Conservation (phyloP, 1,140 invertebrate species). For the Galendromus occidentalis region DNA sequence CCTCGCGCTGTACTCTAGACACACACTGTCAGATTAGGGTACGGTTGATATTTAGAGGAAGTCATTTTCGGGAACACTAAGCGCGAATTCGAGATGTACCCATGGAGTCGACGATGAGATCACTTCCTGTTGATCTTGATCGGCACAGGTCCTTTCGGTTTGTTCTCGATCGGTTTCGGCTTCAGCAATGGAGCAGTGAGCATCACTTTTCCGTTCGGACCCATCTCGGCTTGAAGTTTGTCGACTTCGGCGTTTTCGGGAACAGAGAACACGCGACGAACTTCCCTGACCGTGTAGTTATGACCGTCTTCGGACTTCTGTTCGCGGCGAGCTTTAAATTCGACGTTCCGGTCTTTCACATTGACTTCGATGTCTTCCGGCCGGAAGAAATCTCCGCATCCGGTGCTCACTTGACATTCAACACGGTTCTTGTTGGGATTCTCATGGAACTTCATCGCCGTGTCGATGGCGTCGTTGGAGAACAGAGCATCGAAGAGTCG, state of each 20-base stretch:
- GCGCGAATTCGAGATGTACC: too few relatives aligned
- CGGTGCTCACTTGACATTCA: not conserved
- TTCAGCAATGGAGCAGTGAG: not conserved
- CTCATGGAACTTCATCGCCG: not conserved
- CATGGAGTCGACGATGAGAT: too few relatives aligned
- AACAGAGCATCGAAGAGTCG: not conserved
- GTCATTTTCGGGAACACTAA: too few relatives aligned
- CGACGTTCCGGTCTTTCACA: not conserved
- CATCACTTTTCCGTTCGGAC: not conserved
- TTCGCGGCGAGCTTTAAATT: slow-evolving; percentile 7
- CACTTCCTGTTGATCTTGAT: not conserved
- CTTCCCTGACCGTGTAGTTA: not conserved
- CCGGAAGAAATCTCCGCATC: not conserved
- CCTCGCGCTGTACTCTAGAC: too few relatives aligned
- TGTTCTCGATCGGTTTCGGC: not conserved
- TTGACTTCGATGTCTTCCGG: slow-evolving; percentile 1
- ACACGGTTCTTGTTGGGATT: not conserved
- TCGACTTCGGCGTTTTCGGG: not conserved
- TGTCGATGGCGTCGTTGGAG: not conserved
- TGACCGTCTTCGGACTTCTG: slow-evolving; percentile 1
- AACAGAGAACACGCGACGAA: not conserved
- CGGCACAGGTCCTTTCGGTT: not conserved
- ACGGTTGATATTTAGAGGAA: too few relatives aligned
- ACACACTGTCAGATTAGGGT: too few relatives aligned
- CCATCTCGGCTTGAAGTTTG: not conserved